Conservation (phyloP, 2,888 invertebrate genomes). For the Volucella zonaria region DNA sequence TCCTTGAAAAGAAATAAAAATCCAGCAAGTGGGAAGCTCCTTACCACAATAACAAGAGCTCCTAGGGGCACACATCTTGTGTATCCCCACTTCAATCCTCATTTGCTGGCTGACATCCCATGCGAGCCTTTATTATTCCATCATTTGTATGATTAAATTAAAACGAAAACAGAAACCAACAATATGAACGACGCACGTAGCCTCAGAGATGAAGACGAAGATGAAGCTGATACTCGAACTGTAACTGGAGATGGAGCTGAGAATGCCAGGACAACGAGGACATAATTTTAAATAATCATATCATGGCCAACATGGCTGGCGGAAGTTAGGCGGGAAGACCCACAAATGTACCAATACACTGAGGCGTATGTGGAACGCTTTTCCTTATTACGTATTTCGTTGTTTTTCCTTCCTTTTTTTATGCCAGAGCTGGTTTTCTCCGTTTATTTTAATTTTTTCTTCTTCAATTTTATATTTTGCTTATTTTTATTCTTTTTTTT, state of each 20-base stretch:
- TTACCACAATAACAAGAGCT: constrained; percentile 39
- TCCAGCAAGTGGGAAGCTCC: neutral
- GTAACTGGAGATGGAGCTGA: too few species aligned
- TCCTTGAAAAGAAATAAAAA: constrained; percentile 18
- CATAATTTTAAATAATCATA: constrained; percentile 72
- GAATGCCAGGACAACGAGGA: constrained; percentile 46
- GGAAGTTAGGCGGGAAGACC: constrained; percentile 55
- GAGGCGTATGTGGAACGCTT: constrained; percentile 53
- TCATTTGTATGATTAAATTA: constrained; percentile 73
- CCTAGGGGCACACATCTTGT: constrained; percentile 29
- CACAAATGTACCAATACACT: constrained; percentile 49
- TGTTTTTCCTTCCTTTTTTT: neutral
- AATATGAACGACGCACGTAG: constrained; percentile 1
- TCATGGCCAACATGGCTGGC: constrained; percentile 55
- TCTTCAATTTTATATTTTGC: neutral
- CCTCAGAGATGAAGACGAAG: neutral
- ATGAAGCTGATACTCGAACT: neutral
- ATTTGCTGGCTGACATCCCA: constrained; percentile 40
- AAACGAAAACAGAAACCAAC: constrained; percentile 49
- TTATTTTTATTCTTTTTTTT: neutral
- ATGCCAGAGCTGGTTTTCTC: neutral
- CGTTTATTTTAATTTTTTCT: constrained; percentile 18
- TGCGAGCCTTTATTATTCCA: constrained; percentile 69
- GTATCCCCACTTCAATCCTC: constrained; percentile 10
- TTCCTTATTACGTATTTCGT: constrained; percentile 42